Evolutionary conservation across 2,888 invertebrate species (phyloP), one percentile per base, ranked within the genome.

Genomic region (Entomobrya proxima): DNA sequence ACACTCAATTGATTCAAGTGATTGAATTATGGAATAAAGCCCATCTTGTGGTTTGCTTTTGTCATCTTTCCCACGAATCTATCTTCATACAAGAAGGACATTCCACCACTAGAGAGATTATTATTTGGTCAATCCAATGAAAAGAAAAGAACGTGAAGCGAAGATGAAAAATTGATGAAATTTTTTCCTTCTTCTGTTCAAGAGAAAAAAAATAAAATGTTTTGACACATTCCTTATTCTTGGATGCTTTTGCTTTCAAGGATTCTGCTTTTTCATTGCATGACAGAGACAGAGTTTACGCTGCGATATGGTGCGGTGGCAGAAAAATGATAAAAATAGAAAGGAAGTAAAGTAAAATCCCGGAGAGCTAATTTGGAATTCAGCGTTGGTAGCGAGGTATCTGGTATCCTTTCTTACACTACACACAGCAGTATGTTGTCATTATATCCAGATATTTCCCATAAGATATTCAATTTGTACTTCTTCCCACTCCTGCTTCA

Each of bases 1-100:
- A 77, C 78, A 72, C 58, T 77, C 61, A 84, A 78, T 84, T 78
- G 84, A 84, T 77, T 84, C 84, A 72, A 84, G 77, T 72, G 84
- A 78, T 78, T 55, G 78, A 84, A 84, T 74, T 50, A n/a, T n/a
- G n/a, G 50, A 82, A 82, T 82, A 72, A 75, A 55, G 58, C 61
- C 69, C 52, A n/a, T n/a, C n/a, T n/a, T n/a, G n/a, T n/a, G 24
- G 61, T 64, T 2, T 37, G 67, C 18, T 37, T 67, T 6, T 67
- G 67, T 67, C 35, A 32, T 37, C 40, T 67, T 37, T 18, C 37
- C 27, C 55, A 13, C 55, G 2, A 18, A 24, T 55, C 24, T n/a
- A 55, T n/a, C 15, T 13, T 15, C 15, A 64, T 3, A 30, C 3
- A 11, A 30, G 11, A 7, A 61, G n/a, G 11, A 35, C 11, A 35